Percentiles rank a stretch among this genome's conserved stretches.
These are phyloP conservation scores for Acholoe squamosa DNA, from an alignment of 2,888 invertebrate genomes.

Conservation along the genomic window DNA sequence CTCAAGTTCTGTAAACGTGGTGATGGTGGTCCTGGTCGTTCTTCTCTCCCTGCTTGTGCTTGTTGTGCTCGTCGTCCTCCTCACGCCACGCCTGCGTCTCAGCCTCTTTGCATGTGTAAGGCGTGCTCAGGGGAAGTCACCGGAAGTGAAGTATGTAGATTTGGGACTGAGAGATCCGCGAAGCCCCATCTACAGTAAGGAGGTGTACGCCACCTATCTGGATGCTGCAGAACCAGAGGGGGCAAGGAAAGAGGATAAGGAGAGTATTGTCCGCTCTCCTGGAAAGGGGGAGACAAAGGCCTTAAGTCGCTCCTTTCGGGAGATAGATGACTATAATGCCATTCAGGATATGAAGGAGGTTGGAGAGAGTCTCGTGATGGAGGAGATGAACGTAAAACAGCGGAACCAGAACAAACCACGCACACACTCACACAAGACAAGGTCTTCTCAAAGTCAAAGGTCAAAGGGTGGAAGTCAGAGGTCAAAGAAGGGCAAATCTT, in stretches of 20 bases:
- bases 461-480: background rate
- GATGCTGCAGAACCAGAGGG: background rate
- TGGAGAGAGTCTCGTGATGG: background rate
- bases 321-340: conserved; percentile 39
- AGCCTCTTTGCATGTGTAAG: background rate
- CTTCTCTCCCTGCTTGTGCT: background rate
- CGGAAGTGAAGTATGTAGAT: conserved; percentile 40
- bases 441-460: conserved; percentile 6
- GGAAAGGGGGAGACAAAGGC: background rate
- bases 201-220: conserved; percentile 50
- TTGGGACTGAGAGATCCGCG: conserved; percentile 53
- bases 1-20: background rate
- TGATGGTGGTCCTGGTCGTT: background rate
- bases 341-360: background rate
- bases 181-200: conserved; percentile 62
- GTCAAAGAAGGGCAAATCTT: conserved; percentile 5
- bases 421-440: background rate
- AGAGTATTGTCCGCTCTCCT: background rate
- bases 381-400: conserved; percentile 36
- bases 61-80: background rate
- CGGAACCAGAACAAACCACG: background rate
- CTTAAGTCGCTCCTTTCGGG: conserved; percentile 6
- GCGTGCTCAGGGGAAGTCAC: conserved; percentile 21
- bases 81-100: background rate
- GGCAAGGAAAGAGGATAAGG: background rate